These are phyloP conservation scores for Pseudopodoces humilis DNA, from an alignment of 2,113 vertebrate genomes.

Conservation along the genomic window DNA sequence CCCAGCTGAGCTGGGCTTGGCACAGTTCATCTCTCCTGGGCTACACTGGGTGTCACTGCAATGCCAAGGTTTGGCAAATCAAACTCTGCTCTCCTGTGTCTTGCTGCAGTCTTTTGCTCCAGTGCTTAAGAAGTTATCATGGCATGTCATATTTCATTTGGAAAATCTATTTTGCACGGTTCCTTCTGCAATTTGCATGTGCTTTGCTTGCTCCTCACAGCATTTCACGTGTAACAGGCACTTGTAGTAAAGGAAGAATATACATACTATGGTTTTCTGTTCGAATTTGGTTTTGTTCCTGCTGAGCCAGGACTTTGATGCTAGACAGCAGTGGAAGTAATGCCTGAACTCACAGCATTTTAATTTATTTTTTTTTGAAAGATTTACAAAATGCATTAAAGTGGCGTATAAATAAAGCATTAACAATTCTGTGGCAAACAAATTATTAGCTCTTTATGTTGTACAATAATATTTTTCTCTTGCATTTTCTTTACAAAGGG, in stretches of 20 bases:
- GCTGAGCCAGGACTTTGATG: not conserved
- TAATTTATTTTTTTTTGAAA: not conserved
- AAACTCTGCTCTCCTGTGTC: not conserved
- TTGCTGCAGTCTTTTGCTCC: not conserved
- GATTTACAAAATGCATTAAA: not conserved
- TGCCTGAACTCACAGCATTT: not conserved
- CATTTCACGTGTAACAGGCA: not conserved
- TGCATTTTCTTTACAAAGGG: not conserved
- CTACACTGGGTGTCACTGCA: not conserved
- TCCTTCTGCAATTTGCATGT: not conserved
- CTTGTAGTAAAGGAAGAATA: not conserved
- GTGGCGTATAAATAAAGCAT: rapidly evolving
- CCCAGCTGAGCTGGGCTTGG: not conserved
- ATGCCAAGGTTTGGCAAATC: not conserved
- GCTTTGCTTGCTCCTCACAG: not conserved
- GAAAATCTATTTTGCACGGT: not conserved
- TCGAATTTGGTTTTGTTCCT: not conserved
- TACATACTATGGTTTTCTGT: not conserved
- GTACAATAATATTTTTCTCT: not conserved
- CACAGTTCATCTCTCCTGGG: not conserved
- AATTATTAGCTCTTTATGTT: not conserved
- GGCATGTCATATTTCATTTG: not conserved
- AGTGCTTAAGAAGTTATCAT: not conserved
- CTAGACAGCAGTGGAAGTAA: not conserved
- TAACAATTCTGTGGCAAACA: not conserved